A percentile compares a stretch with the other conserved stretches of the same genome.
These are phyloP conservation scores for Anhinga rufa DNA, from an alignment of 2,113 vertebrate species.

Conservation along the genomic window DNA sequence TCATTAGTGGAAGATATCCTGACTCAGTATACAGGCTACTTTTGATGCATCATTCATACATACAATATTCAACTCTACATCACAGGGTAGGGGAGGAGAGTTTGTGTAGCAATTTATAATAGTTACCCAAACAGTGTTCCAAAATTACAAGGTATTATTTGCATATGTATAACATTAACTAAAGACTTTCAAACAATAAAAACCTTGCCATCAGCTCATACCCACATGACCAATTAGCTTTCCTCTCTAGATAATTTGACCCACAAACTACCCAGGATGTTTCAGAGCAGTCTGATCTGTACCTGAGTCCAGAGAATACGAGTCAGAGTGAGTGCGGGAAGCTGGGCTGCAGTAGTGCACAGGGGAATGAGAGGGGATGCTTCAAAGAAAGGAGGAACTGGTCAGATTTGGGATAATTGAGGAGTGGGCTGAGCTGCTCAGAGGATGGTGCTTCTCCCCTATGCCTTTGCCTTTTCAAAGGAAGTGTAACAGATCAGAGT, in stretches of 20 bases:
- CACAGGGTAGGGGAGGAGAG: neutral
- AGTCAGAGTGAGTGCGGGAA: accelerated
- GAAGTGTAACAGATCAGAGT: neutral
- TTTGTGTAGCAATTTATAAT: neutral
- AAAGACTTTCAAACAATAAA: neutral
- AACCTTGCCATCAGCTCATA: neutral
- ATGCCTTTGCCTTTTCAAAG: neutral
- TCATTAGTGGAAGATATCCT: constrained; percentile 59
- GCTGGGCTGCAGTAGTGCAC: neutral
- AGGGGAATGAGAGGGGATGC: neutral
- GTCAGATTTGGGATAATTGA: neutral
- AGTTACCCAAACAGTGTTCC: neutral
- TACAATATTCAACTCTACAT: neutral
- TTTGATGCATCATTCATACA: constrained; percentile 28
- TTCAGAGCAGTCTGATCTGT: neutral
- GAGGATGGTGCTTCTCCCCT: neutral
- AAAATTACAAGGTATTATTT: neutral
- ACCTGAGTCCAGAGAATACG: neutral
- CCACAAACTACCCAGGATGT: neutral
- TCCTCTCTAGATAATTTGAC: neutral
- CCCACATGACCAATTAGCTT: neutral
- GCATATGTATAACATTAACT: neutral
- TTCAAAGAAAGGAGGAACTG: neutral
- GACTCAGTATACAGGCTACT: neutral
- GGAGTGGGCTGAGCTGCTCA: neutral